phyloP scores from a whole-genome alignment of 2,113 vertebrate species.

The Ivindomyrus marchei region DNA sequence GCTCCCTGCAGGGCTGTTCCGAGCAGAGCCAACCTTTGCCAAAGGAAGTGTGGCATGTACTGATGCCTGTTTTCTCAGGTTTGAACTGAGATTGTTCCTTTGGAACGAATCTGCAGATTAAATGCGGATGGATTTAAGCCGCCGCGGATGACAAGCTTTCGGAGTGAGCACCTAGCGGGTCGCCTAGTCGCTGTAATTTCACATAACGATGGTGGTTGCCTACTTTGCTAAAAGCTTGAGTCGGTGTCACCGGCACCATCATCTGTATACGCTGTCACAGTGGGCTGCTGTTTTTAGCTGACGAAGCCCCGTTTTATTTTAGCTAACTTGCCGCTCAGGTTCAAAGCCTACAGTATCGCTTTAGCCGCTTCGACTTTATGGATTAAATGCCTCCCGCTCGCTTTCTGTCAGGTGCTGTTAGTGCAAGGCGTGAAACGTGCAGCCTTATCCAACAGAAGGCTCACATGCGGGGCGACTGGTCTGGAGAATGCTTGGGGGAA shows the following conservation, averaged over 20 bases:
- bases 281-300: conserved; percentile 16
- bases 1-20: not conserved
- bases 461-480: not conserved
- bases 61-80: not conserved
- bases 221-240: not conserved
- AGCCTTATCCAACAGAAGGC: not conserved
- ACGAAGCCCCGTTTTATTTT: conserved; percentile 17
- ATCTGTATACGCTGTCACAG: conserved; percentile 18
- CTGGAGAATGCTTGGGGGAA: not conserved
- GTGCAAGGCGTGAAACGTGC: conserved; percentile 8
- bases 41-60: not conserved
- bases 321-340: conserved; percentile 17
- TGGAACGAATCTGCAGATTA: not conserved
- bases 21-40: not conserved
- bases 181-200: not conserved
- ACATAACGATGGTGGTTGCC: not conserved
- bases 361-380: conserved; percentile 1
- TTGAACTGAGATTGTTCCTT: not conserved
- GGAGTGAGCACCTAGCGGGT: not conserved
- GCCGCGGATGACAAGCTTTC: not conserved
- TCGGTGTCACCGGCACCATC: not conserved
- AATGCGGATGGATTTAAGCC: not conserved
- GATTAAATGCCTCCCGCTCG: conserved; percentile 24
- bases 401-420: conserved; percentile 34
- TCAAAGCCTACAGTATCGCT: conserved; percentile 12